Evolutionary conservation across 2,888 invertebrate genomes (phyloP).

Genomic region (Amblyjoppa proteus): DNA sequence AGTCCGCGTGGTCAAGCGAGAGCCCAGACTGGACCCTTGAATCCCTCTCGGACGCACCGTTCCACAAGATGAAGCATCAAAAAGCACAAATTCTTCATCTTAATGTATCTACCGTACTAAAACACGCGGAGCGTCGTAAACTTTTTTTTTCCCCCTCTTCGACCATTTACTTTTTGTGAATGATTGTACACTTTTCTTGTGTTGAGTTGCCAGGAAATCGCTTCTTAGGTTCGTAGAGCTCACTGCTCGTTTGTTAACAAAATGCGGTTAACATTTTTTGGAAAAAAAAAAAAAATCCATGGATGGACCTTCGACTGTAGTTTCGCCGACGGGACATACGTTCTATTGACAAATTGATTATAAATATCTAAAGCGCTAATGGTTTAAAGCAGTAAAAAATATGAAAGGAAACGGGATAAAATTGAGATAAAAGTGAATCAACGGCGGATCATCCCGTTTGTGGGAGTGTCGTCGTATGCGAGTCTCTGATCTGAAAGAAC

Average conservation of each 20-base stretch:
- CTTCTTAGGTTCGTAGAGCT: background rate
- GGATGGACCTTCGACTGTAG: background rate
- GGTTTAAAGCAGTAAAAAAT: too few species aligned
- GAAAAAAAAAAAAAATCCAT: background rate
- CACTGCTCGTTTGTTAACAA: background rate
- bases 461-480: constrained; percentile 5
- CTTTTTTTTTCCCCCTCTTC: constrained; percentile 20
- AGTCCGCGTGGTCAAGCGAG: constrained; percentile 39
- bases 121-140: constrained; percentile 45
- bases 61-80: constrained; percentile 63
- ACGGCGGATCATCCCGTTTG: background rate
- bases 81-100: constrained; percentile 62
- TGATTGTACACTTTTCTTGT: constrained; percentile 8
- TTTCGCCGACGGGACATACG: background rate
- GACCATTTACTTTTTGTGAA: constrained; percentile 37
- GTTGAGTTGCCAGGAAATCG: background rate
- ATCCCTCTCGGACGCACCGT: constrained; percentile 7
- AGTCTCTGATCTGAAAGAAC: constrained; percentile 29
- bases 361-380: too few species aligned
- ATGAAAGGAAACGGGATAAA: background rate
- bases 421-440: constrained; percentile 21
- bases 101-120: constrained; percentile 47
- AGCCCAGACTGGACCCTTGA: constrained; percentile 8
- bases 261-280: background rate
- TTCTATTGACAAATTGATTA: too few species aligned